These are phyloP conservation scores for Galeruca laticollis DNA, from an alignment of 2,888 invertebrate genomes.

Conservation along the genomic window DNA sequence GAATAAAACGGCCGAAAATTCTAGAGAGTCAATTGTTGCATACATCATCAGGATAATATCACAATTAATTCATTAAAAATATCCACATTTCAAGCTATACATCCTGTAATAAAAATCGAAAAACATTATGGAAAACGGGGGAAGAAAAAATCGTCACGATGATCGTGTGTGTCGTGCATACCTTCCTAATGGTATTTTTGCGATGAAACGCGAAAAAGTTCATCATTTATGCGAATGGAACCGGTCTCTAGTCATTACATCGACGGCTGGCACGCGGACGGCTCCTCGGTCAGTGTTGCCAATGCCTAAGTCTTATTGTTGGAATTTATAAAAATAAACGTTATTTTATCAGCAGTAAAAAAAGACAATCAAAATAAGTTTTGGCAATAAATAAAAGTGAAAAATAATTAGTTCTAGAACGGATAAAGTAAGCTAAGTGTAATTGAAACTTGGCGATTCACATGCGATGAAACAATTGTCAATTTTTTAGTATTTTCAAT, in stretches of 20 bases:
- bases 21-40: too few species aligned
- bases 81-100: not conserved
- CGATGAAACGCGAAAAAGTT: slow-evolving; percentile 48
- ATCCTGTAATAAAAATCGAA: slow-evolving; percentile 13
- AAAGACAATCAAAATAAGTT: too few species aligned
- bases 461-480: too few species aligned
- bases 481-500: too few species aligned
- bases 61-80: too few species aligned
- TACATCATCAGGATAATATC: too few species aligned
- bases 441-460: too few species aligned
- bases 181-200: slow-evolving; percentile 49
- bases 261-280: slow-evolving; percentile 43
- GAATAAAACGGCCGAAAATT: too few species aligned
- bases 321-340: not conserved
- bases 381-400: too few species aligned
- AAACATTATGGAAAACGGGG: slow-evolving; percentile 2
- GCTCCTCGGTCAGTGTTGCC: slow-evolving; percentile 19
- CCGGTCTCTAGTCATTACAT: slow-evolving; percentile 49
- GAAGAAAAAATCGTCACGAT: slow-evolving; percentile 35
- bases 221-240: slow-evolving; percentile 48
- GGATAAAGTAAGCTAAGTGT: too few species aligned
- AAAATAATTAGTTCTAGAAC: too few species aligned
- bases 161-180: slow-evolving; percentile 45
- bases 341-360: not conserved
- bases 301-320: not conserved